Evolutionary conservation across 2,797 vertebrate species (phyloP).

Genomic region (Anisognathus igniventris): DNA sequence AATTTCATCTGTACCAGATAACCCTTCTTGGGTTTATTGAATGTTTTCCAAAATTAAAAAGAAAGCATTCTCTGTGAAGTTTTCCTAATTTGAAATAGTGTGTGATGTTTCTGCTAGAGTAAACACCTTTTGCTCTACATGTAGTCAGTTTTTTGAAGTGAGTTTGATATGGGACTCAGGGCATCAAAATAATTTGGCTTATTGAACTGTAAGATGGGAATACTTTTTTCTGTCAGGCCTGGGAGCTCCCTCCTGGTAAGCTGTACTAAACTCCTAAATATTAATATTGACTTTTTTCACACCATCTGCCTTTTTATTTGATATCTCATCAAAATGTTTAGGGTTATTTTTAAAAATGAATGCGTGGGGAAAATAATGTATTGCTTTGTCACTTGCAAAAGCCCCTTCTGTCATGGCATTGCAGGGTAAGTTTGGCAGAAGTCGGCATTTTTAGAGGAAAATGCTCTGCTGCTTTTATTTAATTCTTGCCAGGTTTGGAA

Average conservation of each 20-base stretch:
- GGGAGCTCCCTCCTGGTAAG: background rate
- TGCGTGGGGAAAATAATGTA: background rate
- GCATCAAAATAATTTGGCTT: background rate
- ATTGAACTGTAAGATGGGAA: background rate
- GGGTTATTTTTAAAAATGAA: background rate
- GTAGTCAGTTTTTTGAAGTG: background rate
- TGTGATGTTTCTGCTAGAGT: constrained; percentile 7
- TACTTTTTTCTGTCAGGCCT: background rate
- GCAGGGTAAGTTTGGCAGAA: background rate
- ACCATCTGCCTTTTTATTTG: background rate
- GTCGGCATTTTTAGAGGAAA: background rate
- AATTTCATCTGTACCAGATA: background rate
- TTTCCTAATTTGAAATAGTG: background rate
- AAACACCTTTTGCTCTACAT: background rate
- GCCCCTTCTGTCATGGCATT: background rate
- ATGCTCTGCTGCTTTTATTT: background rate
- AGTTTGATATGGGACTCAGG: background rate
- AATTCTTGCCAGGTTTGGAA: constrained; percentile 1
- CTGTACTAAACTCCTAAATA: background rate
- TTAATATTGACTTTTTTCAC: background rate
- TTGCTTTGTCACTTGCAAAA: background rate
- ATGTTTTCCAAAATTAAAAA: background rate
- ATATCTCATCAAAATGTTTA: background rate
- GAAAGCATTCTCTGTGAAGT: background rate
- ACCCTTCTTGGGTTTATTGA: background rate